Base-by-base conservation (phyloP, 2,888 invertebrate genomes). In the Himalopsyche tibetana region DNA sequence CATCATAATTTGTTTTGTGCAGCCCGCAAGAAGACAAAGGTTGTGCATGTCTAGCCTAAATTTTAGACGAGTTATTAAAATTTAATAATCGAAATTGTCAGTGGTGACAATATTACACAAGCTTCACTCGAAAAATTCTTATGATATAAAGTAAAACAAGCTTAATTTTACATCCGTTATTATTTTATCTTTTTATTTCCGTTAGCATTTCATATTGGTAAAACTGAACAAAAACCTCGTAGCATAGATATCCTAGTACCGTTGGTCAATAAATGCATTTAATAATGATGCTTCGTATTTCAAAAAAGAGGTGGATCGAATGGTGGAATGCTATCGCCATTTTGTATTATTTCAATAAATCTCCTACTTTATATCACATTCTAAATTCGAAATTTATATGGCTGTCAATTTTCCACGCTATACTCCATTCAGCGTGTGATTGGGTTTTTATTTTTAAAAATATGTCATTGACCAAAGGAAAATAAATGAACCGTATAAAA, bases 341-440 rank as follows among this genome's bases (percentile, higher is more conserved):
- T 63, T 63, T 63, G 19, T 56, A 56, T 19, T 56, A 56, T 56
- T 63, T 63, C 19, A 63, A 63, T 63, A 63, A 63, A 63, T 63
- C 28, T 19, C 4, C 15, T 51, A 15, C 15, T n/a, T 63, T 63
- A 19, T 63, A 63, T 19, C 19, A 19, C 63, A 63, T 9, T 11
- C 19, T 5, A 6, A 63, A 63, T 63, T 63, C 28, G 63, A 63
- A 63, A 63, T 63, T 63, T 19, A 11, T 63, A 28, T 63, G 19
- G 28, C 63, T 63, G 63, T 63, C 19, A 28, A 63, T 19, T 19
- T 63, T 63, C 19, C 19, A 63, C 63, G 28, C n/a, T 19, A 63
- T 11, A 63, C 4, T 19, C 0, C n/a, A 63, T 19, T 51, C n/a
- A 63, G 28, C 28, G 28, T 15, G n/a, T 63, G 19, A 19, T 63